Evolutionary conservation across 2,888 invertebrate genomes (phyloP).

Genomic region (Archips xylosteana): DNA sequence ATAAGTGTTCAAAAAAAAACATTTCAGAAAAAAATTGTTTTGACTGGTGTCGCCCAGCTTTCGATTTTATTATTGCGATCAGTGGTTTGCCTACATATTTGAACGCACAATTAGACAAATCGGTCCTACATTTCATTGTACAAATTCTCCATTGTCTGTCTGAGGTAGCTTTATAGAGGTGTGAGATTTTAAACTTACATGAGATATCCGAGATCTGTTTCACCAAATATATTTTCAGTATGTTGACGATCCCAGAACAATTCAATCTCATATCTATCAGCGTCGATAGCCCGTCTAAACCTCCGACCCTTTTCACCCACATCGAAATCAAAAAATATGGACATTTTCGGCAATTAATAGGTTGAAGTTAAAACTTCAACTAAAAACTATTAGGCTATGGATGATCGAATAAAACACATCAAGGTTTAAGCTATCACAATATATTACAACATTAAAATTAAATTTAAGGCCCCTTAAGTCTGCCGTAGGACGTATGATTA

Average conservation of each 20-base stretch:
- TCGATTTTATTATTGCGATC: no score
- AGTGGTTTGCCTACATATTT: no score
- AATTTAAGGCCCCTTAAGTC: slow-evolving; percentile 37
- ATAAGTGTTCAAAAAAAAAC: no score
- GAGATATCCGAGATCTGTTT: slow-evolving; percentile 63
- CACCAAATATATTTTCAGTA: slow-evolving; percentile 61
- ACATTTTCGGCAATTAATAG: slow-evolving; percentile 56
- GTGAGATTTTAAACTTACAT: slow-evolving; percentile 62
- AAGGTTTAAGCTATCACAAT: slow-evolving; percentile 66
- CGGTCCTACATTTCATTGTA: no score
- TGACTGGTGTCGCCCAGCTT: no score
- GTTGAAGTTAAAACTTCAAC: slow-evolving; percentile 7
- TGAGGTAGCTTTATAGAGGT: neutral
- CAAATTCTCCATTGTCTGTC: no score
- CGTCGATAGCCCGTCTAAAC: slow-evolving; percentile 73
- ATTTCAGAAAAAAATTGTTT: no score
- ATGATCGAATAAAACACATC: slow-evolving; percentile 50
- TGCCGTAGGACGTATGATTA: slow-evolving; percentile 16
- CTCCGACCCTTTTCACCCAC: slow-evolving; percentile 63
- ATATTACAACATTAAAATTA: slow-evolving; percentile 70
- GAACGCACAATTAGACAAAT: no score
- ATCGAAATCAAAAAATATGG: slow-evolving; percentile 76
- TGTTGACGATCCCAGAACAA: slow-evolving; percentile 56
- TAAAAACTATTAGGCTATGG: slow-evolving; percentile 61
- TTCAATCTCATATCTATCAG: slow-evolving; percentile 67